Base-by-base conservation (phyloP, 2,797 vertebrate species). In the Chromobotia macracanthus region DNA sequence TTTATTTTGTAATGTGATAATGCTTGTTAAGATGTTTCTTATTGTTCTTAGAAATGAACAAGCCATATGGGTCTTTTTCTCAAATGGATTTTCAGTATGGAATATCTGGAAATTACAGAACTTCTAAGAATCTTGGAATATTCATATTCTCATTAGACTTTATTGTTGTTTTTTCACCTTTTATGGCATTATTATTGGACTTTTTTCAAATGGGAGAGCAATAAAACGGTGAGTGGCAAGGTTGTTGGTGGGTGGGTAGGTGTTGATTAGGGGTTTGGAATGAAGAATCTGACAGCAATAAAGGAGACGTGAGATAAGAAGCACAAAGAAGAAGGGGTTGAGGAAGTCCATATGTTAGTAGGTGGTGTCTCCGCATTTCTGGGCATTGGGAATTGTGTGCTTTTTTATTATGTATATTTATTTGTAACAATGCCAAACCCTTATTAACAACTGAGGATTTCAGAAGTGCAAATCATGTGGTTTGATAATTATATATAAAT, bases 41-140 rank as follows among this genome's bases (percentile, higher is more conserved):
- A 23, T 84, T 87, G 82, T 84, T 87, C 85, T 90, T 58, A 60
- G 21, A 25, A 60, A 60, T 60, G 25, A 3, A 61, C 80, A 18
- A 58, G 46, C 65, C 51, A 41, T 28, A 80, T 77, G 72, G 74
- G 67, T 63, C 60, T 65, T 65, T 70, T 48, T 68, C 50, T 35
- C 67, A 51, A 16, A 38, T 61, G 77, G 72, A 79, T 16, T 41
- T 48, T 76, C 50, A 65, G 41, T 77, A 76, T 72, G 75, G 74
- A 89, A 87, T 84, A 79, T 87, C 25, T 58, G 77, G 72, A 70
- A 86, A 82, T 81, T 72, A 61, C 46, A 67, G 72, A 80, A 67
- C 50, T 18, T 53, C 18, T 53, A 9, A 53, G 10, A 53, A 55
- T 21, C 55, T 76, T 56, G 75, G 77, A 89, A 87, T 84, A 77